phyloP scores from a whole-genome alignment of 2,888 invertebrate species.

The Hirtodrosophila cameraria region DNA sequence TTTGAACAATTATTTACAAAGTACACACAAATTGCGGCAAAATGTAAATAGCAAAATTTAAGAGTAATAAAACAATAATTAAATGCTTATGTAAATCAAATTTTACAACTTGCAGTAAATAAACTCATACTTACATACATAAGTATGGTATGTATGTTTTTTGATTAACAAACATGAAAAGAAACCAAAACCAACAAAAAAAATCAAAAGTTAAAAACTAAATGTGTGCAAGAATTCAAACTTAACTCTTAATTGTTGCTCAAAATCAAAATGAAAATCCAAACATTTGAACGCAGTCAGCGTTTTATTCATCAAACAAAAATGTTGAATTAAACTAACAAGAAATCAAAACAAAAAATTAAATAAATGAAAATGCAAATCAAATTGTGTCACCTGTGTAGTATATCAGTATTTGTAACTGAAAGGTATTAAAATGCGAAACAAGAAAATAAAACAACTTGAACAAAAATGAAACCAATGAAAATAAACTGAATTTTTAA shows the following conservation, averaged over 20 bases:
- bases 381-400: constrained; percentile 78
- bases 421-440: constrained; percentile 66
- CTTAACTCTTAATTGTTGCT: constrained; percentile 77
- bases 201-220: constrained; percentile 38
- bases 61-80: constrained; percentile 17
- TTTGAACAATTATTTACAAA: constrained; percentile 75
- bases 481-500: constrained; percentile 75
- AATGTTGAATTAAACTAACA: constrained; percentile 60
- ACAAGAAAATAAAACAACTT: constrained; percentile 50
- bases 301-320: constrained; percentile 72
- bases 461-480: constrained; percentile 55
- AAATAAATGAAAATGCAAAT: constrained; percentile 62
- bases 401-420: constrained; percentile 80
- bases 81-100: constrained; percentile 56
- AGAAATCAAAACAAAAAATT: constrained; percentile 46
- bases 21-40: constrained; percentile 48
- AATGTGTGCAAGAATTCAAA: constrained; percentile 63
- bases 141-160: constrained; percentile 24
- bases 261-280: constrained; percentile 59
- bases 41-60: constrained; percentile 43
- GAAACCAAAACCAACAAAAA: constrained; percentile 16
- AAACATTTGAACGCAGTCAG: constrained; percentile 70
- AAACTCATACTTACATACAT: constrained; percentile 18
- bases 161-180: constrained; percentile 23
- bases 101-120: constrained; percentile 32